Base-by-base conservation (phyloP, 2,113 vertebrate genomes). In the Eleginops maclovinus region DNA sequence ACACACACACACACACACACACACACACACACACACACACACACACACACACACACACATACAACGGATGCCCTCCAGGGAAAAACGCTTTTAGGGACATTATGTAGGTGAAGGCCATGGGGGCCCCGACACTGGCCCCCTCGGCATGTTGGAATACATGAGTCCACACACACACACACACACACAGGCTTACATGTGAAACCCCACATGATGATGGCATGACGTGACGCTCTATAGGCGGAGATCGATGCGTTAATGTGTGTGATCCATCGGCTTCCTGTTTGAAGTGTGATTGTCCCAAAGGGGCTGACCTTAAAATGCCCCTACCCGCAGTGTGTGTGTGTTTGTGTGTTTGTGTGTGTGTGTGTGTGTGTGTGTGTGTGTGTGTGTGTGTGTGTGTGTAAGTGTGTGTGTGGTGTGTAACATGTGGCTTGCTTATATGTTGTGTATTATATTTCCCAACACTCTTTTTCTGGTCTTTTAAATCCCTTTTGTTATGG, bases 241-340 rank as follows among this genome's bases (percentile, higher is more conserved):
- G 11, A 12, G 82, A 79, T 87, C 73, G 21, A 79, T 84, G 44
- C 28, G 28, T 58, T 76, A 46, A 79, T 80, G 72, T 79, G 77
- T 76, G 76, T 17, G 64, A 84, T 92, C 80, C 41, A 81, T 89
- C 9, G 40, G 14, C 74, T 89, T 87, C 81, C 75, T 85, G 80
- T 84, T 79, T 65, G 49, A 61, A 88, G 47, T 72, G 75, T 61
- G 73, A 67, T 59, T 47, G 55, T 81, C 73, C 79, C 61, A 0
- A 3, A 79, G 68, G 72, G 82, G 49, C 24, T 84, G 79, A 88
- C 66, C 77, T 88, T 75, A 55, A 68, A 73, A 82, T 31, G 28
- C 28, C 28, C 28, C 28, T 31, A 31, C 28, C 4, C n/a, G n/a
- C 28, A 4, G 28, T 31, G 28, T 31, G 28, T 31, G 28, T 31